Conservation (phyloP, 1,140 invertebrate species). For the Rhopalosiphum maidis region DNA sequence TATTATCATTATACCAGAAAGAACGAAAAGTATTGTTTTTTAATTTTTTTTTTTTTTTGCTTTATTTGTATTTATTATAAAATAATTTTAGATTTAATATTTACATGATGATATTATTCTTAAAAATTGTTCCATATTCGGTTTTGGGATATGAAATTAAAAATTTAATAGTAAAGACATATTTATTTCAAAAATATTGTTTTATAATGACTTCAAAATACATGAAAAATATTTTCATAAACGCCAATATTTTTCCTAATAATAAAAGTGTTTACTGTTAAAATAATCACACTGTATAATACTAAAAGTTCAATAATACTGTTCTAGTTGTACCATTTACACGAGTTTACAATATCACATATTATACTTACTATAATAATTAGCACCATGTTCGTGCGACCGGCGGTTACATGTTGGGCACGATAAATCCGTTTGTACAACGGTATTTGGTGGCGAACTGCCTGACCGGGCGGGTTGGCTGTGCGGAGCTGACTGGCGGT, state of each 20-base stretch:
- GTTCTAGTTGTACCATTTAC: background rate
- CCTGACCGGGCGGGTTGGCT: background rate
- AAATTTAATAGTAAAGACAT: background rate
- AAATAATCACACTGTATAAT: background rate
- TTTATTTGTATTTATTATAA: background rate
- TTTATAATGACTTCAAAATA: background rate
- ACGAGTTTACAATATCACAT: background rate
- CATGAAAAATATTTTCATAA: background rate
- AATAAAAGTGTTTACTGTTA: background rate
- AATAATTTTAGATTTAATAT: background rate
- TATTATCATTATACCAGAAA: background rate
- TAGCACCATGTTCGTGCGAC: slow-evolving; percentile 21
- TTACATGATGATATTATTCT: background rate
- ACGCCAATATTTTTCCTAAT: background rate
- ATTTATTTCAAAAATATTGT: background rate
- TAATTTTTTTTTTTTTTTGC: background rate
- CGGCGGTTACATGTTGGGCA: slow-evolving; percentile 30
- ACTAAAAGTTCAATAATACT: background rate
- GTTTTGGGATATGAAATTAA: background rate
- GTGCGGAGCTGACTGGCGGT: background rate
- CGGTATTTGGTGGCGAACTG: too few species aligned
- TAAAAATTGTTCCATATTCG: background rate
- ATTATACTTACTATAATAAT: slow-evolving; percentile 44
- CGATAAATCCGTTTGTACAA: background rate
- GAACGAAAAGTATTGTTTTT: background rate